phyloP scores from a whole-genome alignment of 2,113 vertebrate genomes.

The Motacilla alba region DNA sequence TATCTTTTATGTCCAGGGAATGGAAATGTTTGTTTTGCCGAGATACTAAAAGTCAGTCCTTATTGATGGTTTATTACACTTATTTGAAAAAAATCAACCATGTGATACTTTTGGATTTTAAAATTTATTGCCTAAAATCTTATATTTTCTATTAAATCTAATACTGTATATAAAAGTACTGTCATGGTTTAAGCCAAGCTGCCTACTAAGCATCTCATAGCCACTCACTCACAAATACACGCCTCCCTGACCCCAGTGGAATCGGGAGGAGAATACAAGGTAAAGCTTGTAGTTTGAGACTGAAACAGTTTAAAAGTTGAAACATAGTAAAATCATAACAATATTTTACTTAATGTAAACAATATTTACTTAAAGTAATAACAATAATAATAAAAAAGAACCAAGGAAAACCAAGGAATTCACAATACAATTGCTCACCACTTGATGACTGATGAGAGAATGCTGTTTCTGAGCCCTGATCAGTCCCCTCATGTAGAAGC shows the following conservation, averaged over 20 bases:
- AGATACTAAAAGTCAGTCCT: not conserved
- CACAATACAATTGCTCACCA: not conserved
- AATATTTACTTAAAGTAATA: not conserved
- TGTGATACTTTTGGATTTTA: not conserved
- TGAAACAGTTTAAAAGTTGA: not conserved
- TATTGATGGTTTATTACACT: not conserved
- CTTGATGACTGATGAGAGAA: not conserved
- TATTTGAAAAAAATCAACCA: not conserved
- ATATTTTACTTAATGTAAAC: too few relatives aligned
- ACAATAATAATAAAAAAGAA: not conserved
- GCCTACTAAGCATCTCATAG: not conserved
- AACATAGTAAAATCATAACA: not conserved
- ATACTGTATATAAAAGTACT: not conserved
- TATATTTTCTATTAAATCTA: not conserved
- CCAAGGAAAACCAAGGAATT: not conserved
- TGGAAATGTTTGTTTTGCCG: not conserved
- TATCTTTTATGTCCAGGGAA: not conserved
- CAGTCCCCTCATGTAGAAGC: not conserved
- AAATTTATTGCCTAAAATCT: not conserved
- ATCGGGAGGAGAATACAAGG: not conserved
- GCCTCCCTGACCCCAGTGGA: not conserved
- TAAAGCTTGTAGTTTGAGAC: not conserved
- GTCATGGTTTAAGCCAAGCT: not conserved
- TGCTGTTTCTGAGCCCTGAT: not conserved
- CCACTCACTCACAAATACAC: rapidly evolving